Conservation (phyloP, 2,797 vertebrate genomes). For the Trematomus bernacchii region DNA sequence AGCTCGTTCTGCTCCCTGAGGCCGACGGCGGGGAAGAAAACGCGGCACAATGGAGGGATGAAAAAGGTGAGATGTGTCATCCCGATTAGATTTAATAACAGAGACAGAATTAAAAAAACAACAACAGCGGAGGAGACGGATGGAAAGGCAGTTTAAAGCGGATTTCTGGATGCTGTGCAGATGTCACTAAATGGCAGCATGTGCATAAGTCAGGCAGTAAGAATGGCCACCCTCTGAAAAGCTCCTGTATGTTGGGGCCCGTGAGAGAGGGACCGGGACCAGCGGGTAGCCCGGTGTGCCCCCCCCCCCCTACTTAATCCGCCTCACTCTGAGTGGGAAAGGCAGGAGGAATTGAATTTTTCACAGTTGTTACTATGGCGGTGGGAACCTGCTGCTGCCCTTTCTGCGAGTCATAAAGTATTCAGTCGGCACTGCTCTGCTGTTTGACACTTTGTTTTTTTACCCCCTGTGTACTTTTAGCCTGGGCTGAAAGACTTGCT, state of each 20-base stretch:
- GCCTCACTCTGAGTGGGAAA: slow-evolving; percentile 56
- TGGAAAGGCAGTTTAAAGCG: slow-evolving; percentile 69
- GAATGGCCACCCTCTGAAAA: slow-evolving; percentile 65
- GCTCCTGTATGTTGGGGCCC: slow-evolving; percentile 54
- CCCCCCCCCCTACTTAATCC: slow-evolving; percentile 73
- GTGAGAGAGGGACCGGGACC: slow-evolving; percentile 52
- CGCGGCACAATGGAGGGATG: slow-evolving; percentile 75
- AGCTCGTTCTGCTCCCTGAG: slow-evolving; percentile 74
- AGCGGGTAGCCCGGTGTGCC: slow-evolving; percentile 68
- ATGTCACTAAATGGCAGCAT: slow-evolving; percentile 80
- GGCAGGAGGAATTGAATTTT: slow-evolving; percentile 74
- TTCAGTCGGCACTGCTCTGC: slow-evolving; percentile 46
- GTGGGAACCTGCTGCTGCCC: slow-evolving; percentile 77
- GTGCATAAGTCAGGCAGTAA: slow-evolving; percentile 75
- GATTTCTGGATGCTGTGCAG: slow-evolving; percentile 80
- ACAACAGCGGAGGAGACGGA: slow-evolving; percentile 21
- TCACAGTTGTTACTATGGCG: slow-evolving; percentile 78
- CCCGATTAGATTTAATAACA: slow-evolving; percentile 76
- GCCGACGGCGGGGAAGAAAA: slow-evolving; percentile 68
- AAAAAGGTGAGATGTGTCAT: slow-evolving; percentile 85
- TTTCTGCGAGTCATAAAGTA: slow-evolving; percentile 65
- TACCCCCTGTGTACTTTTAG: slow-evolving; percentile 42
- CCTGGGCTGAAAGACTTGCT: slow-evolving; percentile 44
- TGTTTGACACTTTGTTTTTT: slow-evolving; percentile 58
- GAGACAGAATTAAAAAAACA: slow-evolving; percentile 35